Percentiles rank a stretch among this genome's conserved stretches.
Evolutionary conservation across 2,888 invertebrate genomes (phyloP).

Genomic region (Campaea margaritaria): DNA sequence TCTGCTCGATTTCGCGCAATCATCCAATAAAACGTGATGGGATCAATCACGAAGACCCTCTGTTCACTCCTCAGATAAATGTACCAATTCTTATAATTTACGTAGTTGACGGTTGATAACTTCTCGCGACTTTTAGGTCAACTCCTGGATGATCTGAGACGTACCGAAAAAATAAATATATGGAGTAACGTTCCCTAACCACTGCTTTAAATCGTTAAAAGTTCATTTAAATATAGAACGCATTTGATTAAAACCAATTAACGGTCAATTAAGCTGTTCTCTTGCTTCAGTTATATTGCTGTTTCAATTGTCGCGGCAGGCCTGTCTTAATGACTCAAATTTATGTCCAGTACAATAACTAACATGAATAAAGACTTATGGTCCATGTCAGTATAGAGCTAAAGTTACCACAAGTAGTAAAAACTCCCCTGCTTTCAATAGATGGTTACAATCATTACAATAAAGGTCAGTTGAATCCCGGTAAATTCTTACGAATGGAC

Average conservation of each 20-base stretch:
- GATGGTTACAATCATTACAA: slow-evolving; percentile 37
- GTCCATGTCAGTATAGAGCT: background rate
- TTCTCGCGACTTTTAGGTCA: slow-evolving; percentile 22
- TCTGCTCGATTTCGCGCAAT: slow-evolving; percentile 81
- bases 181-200: slow-evolving; percentile 18
- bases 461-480: slow-evolving; percentile 41
- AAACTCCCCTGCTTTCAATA: slow-evolving; percentile 28
- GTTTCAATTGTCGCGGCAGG: slow-evolving; percentile 72
- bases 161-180: slow-evolving; percentile 2
- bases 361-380: slow-evolving; percentile 11
- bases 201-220: slow-evolving; percentile 69
- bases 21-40: slow-evolving; percentile 83
- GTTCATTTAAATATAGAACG: slow-evolving; percentile 83
- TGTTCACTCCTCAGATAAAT: slow-evolving; percentile 76
- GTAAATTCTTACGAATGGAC: slow-evolving; percentile 35
- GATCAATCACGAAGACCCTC: slow-evolving; percentile 82
- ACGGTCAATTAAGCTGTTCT: slow-evolving; percentile 79
- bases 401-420: slow-evolving; percentile 33
- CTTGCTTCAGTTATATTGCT: slow-evolving; percentile 64
- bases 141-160: background rate
- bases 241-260: slow-evolving; percentile 84
- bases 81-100: slow-evolving; percentile 58
- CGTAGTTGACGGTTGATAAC: slow-evolving; percentile 5
- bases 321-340: slow-evolving; percentile 64
- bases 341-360: slow-evolving; percentile 56